A percentile compares a stretch with the other conserved stretches of the same genome.
Conservation (phyloP, 2,113 vertebrate species). For the Lamprotornis superbus region DNA sequence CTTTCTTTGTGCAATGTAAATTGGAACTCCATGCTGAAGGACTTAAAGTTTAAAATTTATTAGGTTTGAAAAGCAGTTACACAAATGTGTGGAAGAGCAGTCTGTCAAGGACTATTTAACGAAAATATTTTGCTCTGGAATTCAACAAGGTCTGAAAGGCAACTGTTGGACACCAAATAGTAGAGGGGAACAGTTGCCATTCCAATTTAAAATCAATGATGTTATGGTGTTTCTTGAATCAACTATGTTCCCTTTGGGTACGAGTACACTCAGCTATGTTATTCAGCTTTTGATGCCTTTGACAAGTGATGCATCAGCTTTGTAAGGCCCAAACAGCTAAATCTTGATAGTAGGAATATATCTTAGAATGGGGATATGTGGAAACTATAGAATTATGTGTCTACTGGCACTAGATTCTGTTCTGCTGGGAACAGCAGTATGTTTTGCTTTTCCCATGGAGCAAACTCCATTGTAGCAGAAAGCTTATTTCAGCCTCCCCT, state of each 20-base stretch:
- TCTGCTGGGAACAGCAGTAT: not conserved
- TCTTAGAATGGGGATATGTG: not conserved
- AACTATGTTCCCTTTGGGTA: not conserved
- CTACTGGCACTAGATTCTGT: not conserved
- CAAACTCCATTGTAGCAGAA: not conserved
- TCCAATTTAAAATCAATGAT: not conserved
- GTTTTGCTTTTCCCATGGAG: not conserved
- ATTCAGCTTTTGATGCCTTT: not conserved
- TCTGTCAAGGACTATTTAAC: not conserved
- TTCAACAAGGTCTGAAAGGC: not conserved
- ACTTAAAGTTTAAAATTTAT: not conserved
- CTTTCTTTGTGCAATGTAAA: not conserved
- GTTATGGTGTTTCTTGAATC: not conserved
- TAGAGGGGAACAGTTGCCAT: not conserved
- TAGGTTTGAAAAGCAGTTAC: not conserved
- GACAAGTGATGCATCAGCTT: not conserved
- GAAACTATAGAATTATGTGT: not conserved
- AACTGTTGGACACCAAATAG: not conserved
- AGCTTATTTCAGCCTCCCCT: accelerated
- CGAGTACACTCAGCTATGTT: not conserved
- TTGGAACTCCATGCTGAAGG: not conserved
- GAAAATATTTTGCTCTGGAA: not conserved
- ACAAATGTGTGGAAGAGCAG: not conserved
- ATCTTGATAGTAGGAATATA: not conserved
- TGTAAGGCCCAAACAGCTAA: not conserved